These are phyloP conservation scores for Actinemys pallida DNA, from an alignment of 2,113 vertebrate species.

Conservation along the genomic window DNA sequence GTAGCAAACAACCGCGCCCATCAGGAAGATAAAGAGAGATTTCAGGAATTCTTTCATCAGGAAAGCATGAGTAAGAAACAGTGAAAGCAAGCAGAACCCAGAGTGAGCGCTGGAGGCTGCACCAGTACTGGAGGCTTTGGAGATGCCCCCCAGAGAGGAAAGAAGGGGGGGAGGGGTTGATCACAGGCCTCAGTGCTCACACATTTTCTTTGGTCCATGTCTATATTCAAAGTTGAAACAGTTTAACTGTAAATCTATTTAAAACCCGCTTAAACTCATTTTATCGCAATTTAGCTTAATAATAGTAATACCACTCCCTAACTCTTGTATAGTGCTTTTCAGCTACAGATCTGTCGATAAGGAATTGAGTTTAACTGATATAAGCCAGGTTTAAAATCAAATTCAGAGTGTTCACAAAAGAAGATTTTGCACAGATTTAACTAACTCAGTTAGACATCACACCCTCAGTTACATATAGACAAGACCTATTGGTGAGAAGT, in stretches of 20 bases:
- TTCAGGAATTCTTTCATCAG: not conserved
- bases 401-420: not conserved
- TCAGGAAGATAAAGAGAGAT: not conserved
- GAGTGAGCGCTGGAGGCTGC: not conserved
- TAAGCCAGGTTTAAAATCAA: not conserved
- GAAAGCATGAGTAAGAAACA: not conserved
- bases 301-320: not conserved
- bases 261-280: not conserved
- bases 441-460: not conserved
- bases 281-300: not conserved
- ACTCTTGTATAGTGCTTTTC: fast-evolving
- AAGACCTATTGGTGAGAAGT: fast-evolving
- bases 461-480: not conserved
- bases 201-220: fast-evolving
- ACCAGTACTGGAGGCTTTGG: not conserved
- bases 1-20: not conserved
- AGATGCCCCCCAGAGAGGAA: not conserved
- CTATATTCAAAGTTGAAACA: not conserved
- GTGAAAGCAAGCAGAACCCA: not conserved
- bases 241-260: not conserved
- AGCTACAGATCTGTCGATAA: not conserved
- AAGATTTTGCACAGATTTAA: constrained; percentile 19
- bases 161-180: fast-evolving
- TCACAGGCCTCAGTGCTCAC: not conserved
- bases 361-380: not conserved